Evolutionary conservation across 2,113 vertebrate genomes (phyloP).

Genomic region (Oxyruncus cristatus): DNA sequence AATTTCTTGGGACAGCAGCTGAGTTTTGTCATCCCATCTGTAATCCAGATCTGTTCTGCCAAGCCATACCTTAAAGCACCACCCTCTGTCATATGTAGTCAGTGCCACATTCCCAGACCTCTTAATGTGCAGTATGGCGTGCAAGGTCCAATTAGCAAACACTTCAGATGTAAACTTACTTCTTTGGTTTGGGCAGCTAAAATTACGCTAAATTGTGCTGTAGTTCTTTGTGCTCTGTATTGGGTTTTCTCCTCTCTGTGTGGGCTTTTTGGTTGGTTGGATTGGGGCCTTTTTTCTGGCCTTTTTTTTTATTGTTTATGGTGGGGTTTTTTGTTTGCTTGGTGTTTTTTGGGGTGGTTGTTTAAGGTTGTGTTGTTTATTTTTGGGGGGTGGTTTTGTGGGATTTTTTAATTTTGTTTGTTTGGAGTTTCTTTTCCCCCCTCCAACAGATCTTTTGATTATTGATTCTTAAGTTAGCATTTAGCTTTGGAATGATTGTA

Average conservation of each 20-base stretch:
- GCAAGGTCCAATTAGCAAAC: neutral
- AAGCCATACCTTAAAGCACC: neutral
- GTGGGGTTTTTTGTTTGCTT: neutral
- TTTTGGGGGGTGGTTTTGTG: neutral
- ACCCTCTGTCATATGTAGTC: neutral
- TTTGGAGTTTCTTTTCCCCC: neutral
- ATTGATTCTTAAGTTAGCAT: conserved; percentile 45
- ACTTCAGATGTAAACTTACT: neutral
- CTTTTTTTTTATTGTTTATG: neutral
- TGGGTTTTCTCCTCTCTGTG: neutral
- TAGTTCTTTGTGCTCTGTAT: neutral
- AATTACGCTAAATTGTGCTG: neutral
- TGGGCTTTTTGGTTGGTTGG: neutral
- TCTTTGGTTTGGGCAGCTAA: neutral
- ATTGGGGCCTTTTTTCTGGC: neutral
- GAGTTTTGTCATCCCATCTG: neutral
- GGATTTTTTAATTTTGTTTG: neutral
- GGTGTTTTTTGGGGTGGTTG: neutral
- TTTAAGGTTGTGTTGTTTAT: neutral
- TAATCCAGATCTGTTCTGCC: neutral
- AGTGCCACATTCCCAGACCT: neutral
- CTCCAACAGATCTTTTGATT: neutral
- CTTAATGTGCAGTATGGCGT: neutral
- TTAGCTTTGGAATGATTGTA: conserved; percentile 37
- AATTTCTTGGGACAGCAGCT: neutral